Conservation (phyloP, 2,888 invertebrate genomes). For the Eulithis testata region DNA sequence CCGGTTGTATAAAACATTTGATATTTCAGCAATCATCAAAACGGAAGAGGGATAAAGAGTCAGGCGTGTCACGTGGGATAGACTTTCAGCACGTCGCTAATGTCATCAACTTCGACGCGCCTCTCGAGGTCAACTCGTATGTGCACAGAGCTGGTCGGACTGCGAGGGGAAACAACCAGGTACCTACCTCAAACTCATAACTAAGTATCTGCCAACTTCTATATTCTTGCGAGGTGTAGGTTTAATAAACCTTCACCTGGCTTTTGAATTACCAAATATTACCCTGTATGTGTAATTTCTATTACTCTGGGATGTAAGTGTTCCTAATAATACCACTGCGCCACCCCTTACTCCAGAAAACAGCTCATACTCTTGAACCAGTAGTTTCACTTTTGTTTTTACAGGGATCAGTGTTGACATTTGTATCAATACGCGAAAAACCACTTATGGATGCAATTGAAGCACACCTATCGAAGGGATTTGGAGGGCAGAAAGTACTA, state of each 20-base stretch:
- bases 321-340: no score
- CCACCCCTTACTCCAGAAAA: no score
- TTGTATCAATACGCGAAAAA: constrained; percentile 93
- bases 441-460: constrained; percentile 90
- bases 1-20: no score
- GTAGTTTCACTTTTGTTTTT: constrained; percentile 36
- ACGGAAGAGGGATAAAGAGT: constrained; percentile 94
- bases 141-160: constrained; percentile 98
- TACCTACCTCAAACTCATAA: constrained; percentile 48
- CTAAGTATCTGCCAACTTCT: no score
- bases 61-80: constrained; percentile 97
- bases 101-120: constrained; percentile 99
- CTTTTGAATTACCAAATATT: no score
- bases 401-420: constrained; percentile 93
- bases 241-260: no score
- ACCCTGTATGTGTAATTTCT: no score
- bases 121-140: constrained; percentile 94
- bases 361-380: no score
- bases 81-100: constrained; percentile 99
- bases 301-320: no score
- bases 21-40: constrained; percentile 70
- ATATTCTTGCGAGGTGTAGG: no score
- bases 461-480: constrained; percentile 87
- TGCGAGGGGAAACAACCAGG: constrained; percentile 93
- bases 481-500: constrained; percentile 85